These are phyloP conservation scores for Drosophila nigritarsus DNA, from an alignment of 2,888 invertebrate genomes.

Conservation along the genomic window DNA sequence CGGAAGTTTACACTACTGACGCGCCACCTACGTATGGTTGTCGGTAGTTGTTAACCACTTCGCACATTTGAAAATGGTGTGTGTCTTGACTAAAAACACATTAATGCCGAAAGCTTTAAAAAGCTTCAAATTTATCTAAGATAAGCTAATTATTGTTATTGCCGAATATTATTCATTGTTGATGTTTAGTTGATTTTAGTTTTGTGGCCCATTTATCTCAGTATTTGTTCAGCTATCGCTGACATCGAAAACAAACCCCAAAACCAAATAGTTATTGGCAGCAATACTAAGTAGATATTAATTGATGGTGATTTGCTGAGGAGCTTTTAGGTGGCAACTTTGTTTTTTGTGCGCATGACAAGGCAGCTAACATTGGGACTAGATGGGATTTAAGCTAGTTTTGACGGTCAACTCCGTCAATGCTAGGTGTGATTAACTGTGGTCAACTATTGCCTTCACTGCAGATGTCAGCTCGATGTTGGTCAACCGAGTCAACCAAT, in stretches of 20 bases:
- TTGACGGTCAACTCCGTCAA: not conserved
- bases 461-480: not conserved
- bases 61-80: not conserved
- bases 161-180: not conserved
- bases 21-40: constrained; percentile 32
- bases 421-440: not conserved
- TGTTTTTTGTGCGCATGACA: not conserved
- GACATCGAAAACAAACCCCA: not conserved
- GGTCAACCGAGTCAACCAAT: not conserved
- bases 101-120: constrained; percentile 3
- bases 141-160: constrained; percentile 1
- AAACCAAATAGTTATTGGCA: not conserved
- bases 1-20: not conserved
- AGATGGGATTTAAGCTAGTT: not conserved
- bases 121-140: constrained; percentile 14
- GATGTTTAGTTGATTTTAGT: not conserved
- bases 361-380: not conserved
- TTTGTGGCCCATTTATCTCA: constrained; percentile 42
- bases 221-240: constrained; percentile 12
- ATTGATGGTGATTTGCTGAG: not conserved
- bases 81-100: constrained; percentile 34
- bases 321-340: not conserved
- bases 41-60: not conserved
- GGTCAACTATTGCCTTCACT: too few relatives aligned
- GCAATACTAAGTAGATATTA: not conserved